Evolutionary conservation across 2,888 invertebrate species (phyloP).

Genomic region (Hypomecis atomaria): DNA sequence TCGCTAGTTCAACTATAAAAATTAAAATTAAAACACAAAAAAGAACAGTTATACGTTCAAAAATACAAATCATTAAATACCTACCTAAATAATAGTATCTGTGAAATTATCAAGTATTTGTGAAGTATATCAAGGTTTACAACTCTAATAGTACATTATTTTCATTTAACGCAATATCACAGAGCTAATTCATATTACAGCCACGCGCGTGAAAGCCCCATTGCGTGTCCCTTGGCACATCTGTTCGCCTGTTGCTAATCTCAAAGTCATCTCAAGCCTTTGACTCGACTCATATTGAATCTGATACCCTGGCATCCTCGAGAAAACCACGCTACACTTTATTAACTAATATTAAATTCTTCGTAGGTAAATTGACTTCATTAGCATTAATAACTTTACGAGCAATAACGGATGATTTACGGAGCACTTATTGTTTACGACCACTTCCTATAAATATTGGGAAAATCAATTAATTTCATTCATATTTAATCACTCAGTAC

Average conservation of each 20-base stretch:
- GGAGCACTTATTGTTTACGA: constrained; percentile 29
- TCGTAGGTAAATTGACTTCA: constrained; percentile 23
- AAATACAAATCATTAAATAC: too few species aligned
- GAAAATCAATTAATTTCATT: constrained; percentile 15
- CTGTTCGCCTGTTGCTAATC: constrained; percentile 32
- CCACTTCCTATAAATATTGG: constrained; percentile 13
- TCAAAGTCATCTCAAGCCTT: constrained; percentile 15
- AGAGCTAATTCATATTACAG: constrained; percentile 14
- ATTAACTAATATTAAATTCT: constrained; percentile 20
- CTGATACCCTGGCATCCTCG: constrained; percentile 8
- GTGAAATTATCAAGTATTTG: too few species aligned
- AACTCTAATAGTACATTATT: background rate
- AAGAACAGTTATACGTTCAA: too few species aligned
- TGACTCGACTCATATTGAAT: constrained; percentile 10
- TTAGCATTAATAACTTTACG: constrained; percentile 31
- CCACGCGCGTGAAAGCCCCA: constrained; percentile 18
- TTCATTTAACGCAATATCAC: constrained; percentile 5
- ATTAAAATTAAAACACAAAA: too few species aligned
- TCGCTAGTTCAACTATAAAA: too few species aligned
- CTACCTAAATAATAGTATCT: too few species aligned
- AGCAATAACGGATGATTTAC: constrained; percentile 27
- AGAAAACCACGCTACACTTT: constrained; percentile 14
- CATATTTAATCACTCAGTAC: constrained; percentile 20
- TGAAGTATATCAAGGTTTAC: background rate
- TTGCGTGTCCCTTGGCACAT: constrained; percentile 19